Evolutionary conservation across 2,888 invertebrate species (phyloP).

Genomic region (Amaurobius ferox): DNA sequence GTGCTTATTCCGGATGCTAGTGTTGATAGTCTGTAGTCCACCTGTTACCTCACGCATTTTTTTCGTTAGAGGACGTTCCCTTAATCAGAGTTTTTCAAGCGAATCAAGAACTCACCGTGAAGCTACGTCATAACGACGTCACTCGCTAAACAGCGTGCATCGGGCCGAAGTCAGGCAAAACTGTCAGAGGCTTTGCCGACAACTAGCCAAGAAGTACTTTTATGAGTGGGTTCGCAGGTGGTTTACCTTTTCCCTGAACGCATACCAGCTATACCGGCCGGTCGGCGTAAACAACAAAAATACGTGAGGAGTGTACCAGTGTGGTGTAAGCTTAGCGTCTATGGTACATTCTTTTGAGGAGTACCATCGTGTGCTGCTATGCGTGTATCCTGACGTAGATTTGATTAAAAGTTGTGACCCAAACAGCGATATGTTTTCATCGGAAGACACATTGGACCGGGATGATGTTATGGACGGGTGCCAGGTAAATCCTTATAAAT

Average conservation of each 20-base stretch:
- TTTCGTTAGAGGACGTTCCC: conserved; percentile 40
- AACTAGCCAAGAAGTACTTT: conserved; percentile 18
- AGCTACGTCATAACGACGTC: conserved; percentile 47
- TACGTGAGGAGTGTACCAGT: neutral
- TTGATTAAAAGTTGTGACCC: conserved; percentile 42
- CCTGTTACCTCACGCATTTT: conserved; percentile 23
- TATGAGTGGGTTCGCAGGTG: neutral
- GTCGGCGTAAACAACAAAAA: conserved; percentile 12
- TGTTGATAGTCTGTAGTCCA: conserved; percentile 41
- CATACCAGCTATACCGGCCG: conserved; percentile 43
- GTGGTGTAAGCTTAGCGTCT: neutral
- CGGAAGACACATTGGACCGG: conserved; percentile 52
- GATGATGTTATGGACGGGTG: conserved; percentile 52
- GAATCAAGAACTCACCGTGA: neutral
- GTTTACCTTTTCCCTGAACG: neutral
- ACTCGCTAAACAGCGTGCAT: conserved; percentile 21
- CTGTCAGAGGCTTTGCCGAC: conserved; percentile 31
- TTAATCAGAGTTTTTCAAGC: conserved; percentile 28
- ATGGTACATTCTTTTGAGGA: conserved; percentile 34
- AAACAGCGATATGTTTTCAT: conserved; percentile 47
- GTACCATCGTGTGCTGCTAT: conserved; percentile 40
- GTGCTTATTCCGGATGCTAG: conserved; percentile 2
- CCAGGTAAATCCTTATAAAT: conserved; percentile 39
- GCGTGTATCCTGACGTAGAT: conserved; percentile 52
- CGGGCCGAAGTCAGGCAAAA: conserved; percentile 15